Evolutionary conservation across 2,888 invertebrate genomes (phyloP), one percentile per base, ranked within the genome.

Genomic region (Allolobophora icterica): DNA sequence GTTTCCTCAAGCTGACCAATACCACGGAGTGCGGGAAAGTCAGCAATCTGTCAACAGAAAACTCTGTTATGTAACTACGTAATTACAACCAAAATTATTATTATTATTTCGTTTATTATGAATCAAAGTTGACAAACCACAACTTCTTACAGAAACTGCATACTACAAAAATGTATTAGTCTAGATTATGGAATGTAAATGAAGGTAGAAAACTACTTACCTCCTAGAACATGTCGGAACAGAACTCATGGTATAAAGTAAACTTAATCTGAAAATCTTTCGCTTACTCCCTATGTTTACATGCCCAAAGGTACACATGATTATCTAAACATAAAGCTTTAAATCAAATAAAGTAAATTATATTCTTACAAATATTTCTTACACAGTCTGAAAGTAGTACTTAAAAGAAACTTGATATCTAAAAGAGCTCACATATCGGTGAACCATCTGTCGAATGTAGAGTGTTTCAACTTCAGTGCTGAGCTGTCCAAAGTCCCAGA

Each of bases 401-500:
- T 71, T n/a, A 30, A 71, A 71, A 71, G 71, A 71, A 71, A n/a
- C 2, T n/a, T 30, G 71, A 71, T 52, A 24, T 52, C 8, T 52
- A 24, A 71, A n/a, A 71, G 71, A 8, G n/a, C 90, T 92, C 92
- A 94, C 94, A 91, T 92, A 94, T 92, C 93, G 91, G 40, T 92
- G 92, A 90, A 95, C 94, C 94, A 95, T 95, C 93, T 94, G 94
- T n/a, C 92, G 92, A 58, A 94, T 94, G 93, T 95, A 95, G 89
- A 94, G 92, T 52, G 94, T 93, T 92, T 95, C 95, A 33, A 94
- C 93, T 8, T 92, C 89, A 0, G 92, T 93, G 90, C 93, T 93
- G 30, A 95, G 93, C 91, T 94, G 94, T 42, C 95, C 95, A 93
- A 95, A 95, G 93, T 95, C 95, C 95, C 95, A 95, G 83, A 95